A percentile compares a stretch with the other conserved stretches of the same genome.
phyloP scores from a whole-genome alignment of 2,888 invertebrate species.

The Calephelis perditalis region DNA sequence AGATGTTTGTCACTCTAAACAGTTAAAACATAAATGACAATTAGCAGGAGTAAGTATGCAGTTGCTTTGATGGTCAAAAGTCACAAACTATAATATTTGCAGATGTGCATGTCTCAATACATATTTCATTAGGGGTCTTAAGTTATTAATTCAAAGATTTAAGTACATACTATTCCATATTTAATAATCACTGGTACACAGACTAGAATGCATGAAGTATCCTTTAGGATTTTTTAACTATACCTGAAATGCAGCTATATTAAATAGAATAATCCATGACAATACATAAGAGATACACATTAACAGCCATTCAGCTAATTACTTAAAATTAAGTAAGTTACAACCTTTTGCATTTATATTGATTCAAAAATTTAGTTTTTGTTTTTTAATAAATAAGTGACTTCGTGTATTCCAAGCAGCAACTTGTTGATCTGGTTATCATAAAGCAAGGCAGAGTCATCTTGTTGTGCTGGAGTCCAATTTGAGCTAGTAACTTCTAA shows the following conservation, averaged over 20 bases:
- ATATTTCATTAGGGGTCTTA: too few species aligned
- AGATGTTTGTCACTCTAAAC: too few species aligned
- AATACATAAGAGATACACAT: conserved; percentile 4
- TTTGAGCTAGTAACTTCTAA: conserved; percentile 46
- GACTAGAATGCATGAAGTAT: conserved; percentile 15
- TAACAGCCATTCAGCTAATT: conserved; percentile 8
- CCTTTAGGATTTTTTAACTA: background rate
- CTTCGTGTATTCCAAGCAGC: conserved; percentile 56
- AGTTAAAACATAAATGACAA: too few species aligned
- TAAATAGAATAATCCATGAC: background rate
- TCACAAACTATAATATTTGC: too few species aligned
- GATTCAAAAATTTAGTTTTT: conserved; percentile 40
- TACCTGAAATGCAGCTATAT: background rate
- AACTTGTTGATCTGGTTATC: conserved; percentile 54
- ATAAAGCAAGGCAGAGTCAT: conserved; percentile 43
- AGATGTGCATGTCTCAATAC: too few species aligned
- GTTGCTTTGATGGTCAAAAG: too few species aligned
- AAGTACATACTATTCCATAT: background rate
- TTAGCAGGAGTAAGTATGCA: too few species aligned
- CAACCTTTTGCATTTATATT: background rate
- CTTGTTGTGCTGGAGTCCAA: conserved; percentile 36
- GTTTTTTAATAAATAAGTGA: conserved; percentile 54
- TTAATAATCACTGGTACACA: conserved; percentile 6
- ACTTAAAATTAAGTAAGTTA: background rate
- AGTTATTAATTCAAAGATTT: too few species aligned